Evolutionary conservation across 1,140 invertebrate species (phyloP), one percentile per base, ranked within the genome.

Genomic region (Diorhabda sublineata): DNA sequence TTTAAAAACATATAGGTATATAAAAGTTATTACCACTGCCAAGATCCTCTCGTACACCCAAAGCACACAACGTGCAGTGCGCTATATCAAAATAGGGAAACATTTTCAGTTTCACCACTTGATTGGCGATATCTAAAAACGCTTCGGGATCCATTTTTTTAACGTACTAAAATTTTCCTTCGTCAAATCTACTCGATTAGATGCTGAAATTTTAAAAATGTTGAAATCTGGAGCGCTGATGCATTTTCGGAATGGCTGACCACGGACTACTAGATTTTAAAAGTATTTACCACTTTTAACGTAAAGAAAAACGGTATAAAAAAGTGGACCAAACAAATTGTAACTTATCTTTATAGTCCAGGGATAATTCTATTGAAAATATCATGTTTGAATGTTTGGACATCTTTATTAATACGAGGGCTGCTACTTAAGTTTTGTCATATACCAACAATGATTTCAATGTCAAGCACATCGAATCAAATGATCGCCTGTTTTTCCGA

Each of bases 51-150:
- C 96, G 88, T 63, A 99, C 93, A 78, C 95, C 92, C 71, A 97
- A 84, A 79, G 94, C 94, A 82, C 92, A 94, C 57, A 97, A 85
- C 74, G 94, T 87, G 83, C 91, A 92, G 84, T 99, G 95, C 70
- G 97, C 97, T 77, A 98, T 91, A 82, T 99, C 97, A 84, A 99
- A 99, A 86, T 98, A 99, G 52, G 98, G 98, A 83, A 93, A 99
- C 97, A 99, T 98, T 87, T 98, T 98, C 73, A 99, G 87, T 84
- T 98, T 98, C 74, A 97, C 96, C 82, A 99, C 95, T 88, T 96
- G 94, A 84, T 98, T 98, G 84, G 97, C 95, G 86, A 98, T 88
- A 81, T 98, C 96, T 78, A 98, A 87, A 83, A 98, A 98, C 59
- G 95, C 91, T 87, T 98, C 95, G 79, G 95, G 94, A 91, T 98